Evolutionary conservation across 2,888 invertebrate genomes (phyloP).

Genomic region (Drosophila meridiana): DNA sequence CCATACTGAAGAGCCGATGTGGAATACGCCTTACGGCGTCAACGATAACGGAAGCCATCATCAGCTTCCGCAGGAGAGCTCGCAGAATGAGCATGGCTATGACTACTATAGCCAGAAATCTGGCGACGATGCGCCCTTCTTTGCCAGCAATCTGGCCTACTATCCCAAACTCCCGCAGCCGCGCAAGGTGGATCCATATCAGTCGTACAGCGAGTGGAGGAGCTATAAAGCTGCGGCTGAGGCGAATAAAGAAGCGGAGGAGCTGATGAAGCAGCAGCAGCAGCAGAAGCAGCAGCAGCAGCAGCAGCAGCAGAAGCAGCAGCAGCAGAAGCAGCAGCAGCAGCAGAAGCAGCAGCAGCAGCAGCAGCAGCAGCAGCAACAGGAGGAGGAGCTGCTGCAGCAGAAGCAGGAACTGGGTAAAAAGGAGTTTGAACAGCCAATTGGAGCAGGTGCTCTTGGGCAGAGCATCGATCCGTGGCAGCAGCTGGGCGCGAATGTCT

Average conservation of each 20-base stretch:
- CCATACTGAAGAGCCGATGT: too few relatives aligned
- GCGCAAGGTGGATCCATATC: not conserved
- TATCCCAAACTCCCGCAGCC: slow-evolving; percentile 41
- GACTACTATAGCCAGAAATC: too few relatives aligned
- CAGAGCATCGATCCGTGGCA: not conserved
- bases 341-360: not conserved
- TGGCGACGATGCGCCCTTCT: slow-evolving; percentile 8
- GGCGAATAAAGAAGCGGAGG: not conserved
- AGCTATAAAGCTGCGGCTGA: not conserved
- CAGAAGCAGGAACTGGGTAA: not conserved
- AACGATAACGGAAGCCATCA: too few relatives aligned
- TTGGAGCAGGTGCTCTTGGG: too few relatives aligned
- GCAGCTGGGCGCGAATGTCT: slow-evolving; percentile 11
- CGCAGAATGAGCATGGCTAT: too few relatives aligned
- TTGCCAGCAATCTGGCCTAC: slow-evolving; percentile 34
- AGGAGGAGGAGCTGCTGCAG: not conserved
- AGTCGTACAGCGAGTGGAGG: slow-evolving; percentile 7
- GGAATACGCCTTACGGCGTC: too few relatives aligned
- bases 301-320: not conserved
- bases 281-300: not conserved
- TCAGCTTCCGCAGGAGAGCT: too few relatives aligned
- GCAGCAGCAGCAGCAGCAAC: not conserved
- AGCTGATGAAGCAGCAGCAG: not conserved
- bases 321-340: not conserved
- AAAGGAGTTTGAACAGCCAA: too few relatives aligned